Base-by-base conservation (phyloP, 2,888 invertebrate species). In the Holacanthella duospinosa region DNA sequence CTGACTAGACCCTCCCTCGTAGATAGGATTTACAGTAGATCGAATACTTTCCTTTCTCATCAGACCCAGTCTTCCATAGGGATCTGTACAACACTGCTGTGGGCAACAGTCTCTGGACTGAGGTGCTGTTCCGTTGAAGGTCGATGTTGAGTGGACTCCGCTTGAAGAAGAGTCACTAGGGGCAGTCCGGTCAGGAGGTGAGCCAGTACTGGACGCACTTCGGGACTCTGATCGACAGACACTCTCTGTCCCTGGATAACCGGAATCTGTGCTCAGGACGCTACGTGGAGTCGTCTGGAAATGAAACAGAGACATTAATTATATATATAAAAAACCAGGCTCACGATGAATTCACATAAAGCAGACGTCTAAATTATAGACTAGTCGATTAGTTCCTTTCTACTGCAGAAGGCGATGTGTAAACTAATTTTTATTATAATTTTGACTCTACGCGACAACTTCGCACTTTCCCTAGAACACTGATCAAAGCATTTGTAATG, bases 191-290 rank as follows among this genome's bases (percentile, higher is more conserved):
- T 70, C 69, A 26, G 69, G 68, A 0, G 71, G 69, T 29, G 70
- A 69, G n/a, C 68, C 68, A 3, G 71, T 68, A 58, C 68, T 68
- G 12, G 68, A 60, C n/a, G 66, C 63, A 43, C 66, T 66, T 59
- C 66, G 29, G 1, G 66, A 66, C 24, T 66, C 66, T 1, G 66
- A 66, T 59, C 66, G 29, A 16, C 63, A 63, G 19, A 61, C 63
- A 29, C 61, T 64, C 2, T 59, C 64, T 53, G 60, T 28, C 21
- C 66, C 66, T 36, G 60, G 64, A 29, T 61, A 66, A 9, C 66
- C 66, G 16, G 66, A 66, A 36, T 66, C 66, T 21, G 66, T 65
- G 26, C 60, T 64, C 53, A 60, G 54, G 9, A 65, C 57, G 36
- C 66, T 66, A n/a, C 63, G 21, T 25, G 66, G 66, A 24, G 62